A percentile compares a stretch with the other conserved stretches of the same genome.
Conservation (phyloP, 2,113 vertebrate species). For the Trematomus loennbergii region DNA sequence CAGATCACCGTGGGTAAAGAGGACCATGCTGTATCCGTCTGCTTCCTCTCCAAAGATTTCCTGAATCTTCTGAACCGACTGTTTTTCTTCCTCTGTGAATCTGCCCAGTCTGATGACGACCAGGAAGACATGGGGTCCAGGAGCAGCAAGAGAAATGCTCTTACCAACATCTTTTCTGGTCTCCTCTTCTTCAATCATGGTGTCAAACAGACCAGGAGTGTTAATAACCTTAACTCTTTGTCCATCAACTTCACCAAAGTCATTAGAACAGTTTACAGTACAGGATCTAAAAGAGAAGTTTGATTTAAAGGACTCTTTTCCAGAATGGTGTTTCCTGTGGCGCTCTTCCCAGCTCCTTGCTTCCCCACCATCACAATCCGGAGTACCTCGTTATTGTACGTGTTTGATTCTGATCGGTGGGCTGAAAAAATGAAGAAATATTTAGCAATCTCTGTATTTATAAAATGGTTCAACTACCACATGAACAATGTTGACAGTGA, state of each 20-base stretch:
- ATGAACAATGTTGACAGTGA: too few relatives aligned
- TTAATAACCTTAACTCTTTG: conserved; percentile 10
- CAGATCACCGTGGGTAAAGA: conserved; percentile 25
- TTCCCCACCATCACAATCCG: too few relatives aligned
- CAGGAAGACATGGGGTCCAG: conserved; percentile 24
- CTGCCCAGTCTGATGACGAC: not conserved
- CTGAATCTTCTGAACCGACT: conserved; percentile 18
- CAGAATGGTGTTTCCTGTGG: too few relatives aligned
- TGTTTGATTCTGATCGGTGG: too few relatives aligned
- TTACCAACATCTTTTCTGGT: not conserved
- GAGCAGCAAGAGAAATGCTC: not conserved
- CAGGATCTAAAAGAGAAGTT: too few relatives aligned
- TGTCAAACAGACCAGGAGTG: not conserved
- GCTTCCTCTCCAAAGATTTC: conserved; percentile 1
- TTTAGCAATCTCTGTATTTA: too few relatives aligned
- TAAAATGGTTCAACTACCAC: too few relatives aligned
- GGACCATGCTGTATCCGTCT: conserved; percentile 31
- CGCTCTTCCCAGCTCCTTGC: too few relatives aligned
- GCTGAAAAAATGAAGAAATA: too few relatives aligned
- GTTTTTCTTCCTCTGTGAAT: conserved; percentile 17
- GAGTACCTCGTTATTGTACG: too few relatives aligned
- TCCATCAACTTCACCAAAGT: not conserved
- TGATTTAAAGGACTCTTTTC: not conserved
- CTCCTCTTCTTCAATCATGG: not conserved
- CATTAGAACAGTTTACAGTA: accelerated